phyloP scores from a whole-genome alignment of 2,888 invertebrate genomes.

The Frankliniella fusca region DNA sequence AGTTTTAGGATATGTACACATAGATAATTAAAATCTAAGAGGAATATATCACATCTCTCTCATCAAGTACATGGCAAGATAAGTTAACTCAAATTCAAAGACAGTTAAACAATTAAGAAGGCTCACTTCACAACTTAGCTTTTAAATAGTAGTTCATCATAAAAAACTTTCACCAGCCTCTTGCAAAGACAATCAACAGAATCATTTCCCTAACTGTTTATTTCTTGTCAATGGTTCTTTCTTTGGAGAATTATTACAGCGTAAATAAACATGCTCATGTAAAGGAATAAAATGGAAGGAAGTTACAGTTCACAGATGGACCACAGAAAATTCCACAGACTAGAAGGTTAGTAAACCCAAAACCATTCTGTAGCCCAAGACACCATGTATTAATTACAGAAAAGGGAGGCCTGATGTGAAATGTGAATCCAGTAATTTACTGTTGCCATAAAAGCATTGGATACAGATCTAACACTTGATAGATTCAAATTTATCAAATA shows the following conservation, averaged over 20 bases:
- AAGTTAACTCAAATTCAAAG: neutral
- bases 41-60: conserved; percentile 10
- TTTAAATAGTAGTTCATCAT: neutral
- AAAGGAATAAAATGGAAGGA: neutral
- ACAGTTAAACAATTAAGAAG: neutral
- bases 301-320: neutral
- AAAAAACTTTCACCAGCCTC: no score
- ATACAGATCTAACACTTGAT: no score
- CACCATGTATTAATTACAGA: neutral
- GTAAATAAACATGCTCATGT: no score
- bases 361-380: conserved; percentile 1
- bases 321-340: neutral
- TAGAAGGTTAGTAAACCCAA: conserved; percentile 18
- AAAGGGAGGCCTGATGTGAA: neutral
- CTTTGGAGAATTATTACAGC: neutral
- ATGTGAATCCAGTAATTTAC: no score
- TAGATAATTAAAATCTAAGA: neutral
- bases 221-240: no score
- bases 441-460: no score
- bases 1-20: neutral
- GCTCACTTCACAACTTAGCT: conserved; percentile 8
- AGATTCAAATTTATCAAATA: no score
- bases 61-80: conserved; percentile 17
- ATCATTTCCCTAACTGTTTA: no score
- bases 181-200: no score